Evolutionary conservation across 1,140 invertebrate species (phyloP).

Genomic region (Phenacoccus solenopsis): DNA sequence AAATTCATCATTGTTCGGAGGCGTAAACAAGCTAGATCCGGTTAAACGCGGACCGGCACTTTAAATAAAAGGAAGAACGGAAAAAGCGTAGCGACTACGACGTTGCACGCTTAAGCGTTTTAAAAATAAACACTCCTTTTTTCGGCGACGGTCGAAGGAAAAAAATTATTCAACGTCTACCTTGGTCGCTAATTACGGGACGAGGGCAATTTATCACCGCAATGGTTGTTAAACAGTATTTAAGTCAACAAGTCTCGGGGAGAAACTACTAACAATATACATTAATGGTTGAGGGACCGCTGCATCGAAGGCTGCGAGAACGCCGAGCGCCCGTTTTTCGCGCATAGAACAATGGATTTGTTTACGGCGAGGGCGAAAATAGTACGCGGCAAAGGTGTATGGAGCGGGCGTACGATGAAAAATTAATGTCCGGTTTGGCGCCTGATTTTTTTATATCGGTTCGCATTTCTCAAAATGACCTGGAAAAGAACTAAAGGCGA

Average conservation of each 20-base stretch:
- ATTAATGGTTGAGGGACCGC: background rate
- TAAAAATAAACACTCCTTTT: no score
- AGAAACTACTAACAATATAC: background rate
- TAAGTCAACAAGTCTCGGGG: background rate
- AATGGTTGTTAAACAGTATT: background rate
- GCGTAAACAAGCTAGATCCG: no score
- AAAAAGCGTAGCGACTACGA: no score
- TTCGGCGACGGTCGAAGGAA: background rate
- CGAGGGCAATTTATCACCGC: background rate
- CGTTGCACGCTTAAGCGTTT: no score
- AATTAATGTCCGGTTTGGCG: conserved; percentile 1
- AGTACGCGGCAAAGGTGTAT: background rate
- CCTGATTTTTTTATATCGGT: background rate
- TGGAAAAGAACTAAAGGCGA: background rate
- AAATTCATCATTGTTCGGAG: no score
- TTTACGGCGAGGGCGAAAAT: background rate
- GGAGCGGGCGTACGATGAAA: background rate
- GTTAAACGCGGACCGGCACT: no score
- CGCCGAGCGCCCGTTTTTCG: background rate
- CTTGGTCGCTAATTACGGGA: background rate
- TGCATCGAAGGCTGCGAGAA: background rate
- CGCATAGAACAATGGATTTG: background rate
- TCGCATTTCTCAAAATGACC: background rate
- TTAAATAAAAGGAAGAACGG: no score
- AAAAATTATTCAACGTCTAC: background rate